Evolutionary conservation across 1,140 invertebrate species (phyloP).

Genomic region (Amyelois transitella): DNA sequence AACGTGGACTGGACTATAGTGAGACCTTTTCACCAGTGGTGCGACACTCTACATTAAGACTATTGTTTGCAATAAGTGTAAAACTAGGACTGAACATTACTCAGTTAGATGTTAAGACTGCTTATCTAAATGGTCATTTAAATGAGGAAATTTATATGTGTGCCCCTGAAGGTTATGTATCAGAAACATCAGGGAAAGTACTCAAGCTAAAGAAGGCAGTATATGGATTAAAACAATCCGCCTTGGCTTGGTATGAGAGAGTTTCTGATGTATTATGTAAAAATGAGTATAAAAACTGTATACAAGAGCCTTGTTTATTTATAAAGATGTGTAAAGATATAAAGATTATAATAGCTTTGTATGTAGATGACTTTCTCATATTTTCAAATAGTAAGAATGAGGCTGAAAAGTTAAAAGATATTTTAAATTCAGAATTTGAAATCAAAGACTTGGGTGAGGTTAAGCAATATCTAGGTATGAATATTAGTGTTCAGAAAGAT

Average conservation of each 20-base stretch:
- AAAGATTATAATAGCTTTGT: slow-evolving; percentile 18
- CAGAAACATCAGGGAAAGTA: slow-evolving; percentile 16
- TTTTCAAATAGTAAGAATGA: slow-evolving; percentile 13
- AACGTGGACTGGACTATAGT: slow-evolving; percentile 37
- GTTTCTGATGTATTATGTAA: slow-evolving; percentile 20
- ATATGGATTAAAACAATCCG: slow-evolving; percentile 27
- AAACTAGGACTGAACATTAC: slow-evolving; percentile 3
- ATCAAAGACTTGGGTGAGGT: not conserved
- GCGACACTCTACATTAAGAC: slow-evolving; percentile 9
- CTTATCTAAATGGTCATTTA: slow-evolving; percentile 11
- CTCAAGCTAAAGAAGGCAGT: slow-evolving; percentile 21
- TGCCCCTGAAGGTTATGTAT: slow-evolving; percentile 27
- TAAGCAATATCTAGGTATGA: no score
- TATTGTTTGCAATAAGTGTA: slow-evolving; percentile 11
- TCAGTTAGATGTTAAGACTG: slow-evolving; percentile 11
- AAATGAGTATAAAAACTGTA: slow-evolving; percentile 20
- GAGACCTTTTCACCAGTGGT: slow-evolving; percentile 13
- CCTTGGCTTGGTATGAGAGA: slow-evolving; percentile 19
- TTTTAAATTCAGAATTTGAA: slow-evolving; percentile 1
- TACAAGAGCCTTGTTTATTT: slow-evolving; percentile 31
- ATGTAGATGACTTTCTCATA: slow-evolving; percentile 23
- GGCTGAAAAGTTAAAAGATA: slow-evolving; percentile 7
- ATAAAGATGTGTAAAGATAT: slow-evolving; percentile 11
- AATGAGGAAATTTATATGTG: slow-evolving; percentile 11
- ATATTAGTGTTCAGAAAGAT: no score